Evolutionary conservation across 2,888 invertebrate genomes (phyloP), one percentile per base, ranked within the genome.

Genomic region (Acleris emargana): DNA sequence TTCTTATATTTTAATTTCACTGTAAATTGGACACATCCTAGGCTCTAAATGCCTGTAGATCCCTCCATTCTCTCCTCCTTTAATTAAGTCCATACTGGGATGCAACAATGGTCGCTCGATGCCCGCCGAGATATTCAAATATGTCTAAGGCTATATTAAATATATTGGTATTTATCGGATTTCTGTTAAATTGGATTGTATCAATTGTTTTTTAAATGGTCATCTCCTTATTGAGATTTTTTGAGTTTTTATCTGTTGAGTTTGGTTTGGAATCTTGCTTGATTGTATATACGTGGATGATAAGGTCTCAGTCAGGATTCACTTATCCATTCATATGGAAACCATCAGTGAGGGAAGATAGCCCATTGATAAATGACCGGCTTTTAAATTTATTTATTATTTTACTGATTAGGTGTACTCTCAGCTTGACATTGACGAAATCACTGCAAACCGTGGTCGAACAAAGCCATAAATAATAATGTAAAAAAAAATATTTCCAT

Each of bases 71-170:
- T 82, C 77, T 72, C 74, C 83, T 80, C 82, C 82, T 84, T 90
- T 91, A 92, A 92, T 92, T 92, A 92, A 92, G 91, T 91, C 92
- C 92, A 91, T 91, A 90, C 90, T 87, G 82, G 91, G 91, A 82
- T 74, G 84, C 86, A 89, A 92, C 91, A 91, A 92, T 90, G 86
- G 88, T 81, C 72, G 79, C 74, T 82, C 89, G 91, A 91, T 91
- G 88, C 85, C 82, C 85, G 78, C 82, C 81, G 84, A 89, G 91
- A 92, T 92, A 92, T 92, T 92, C 91, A 91, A 92, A 91, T 91
- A 91, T 84, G 88, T 91, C 88, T 88, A 87, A 87, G 84, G 87
- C 87, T 76, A 83, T 86, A 88, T 87, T 88, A 89, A 87, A 87
- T 85, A 89, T 87, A 87, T 85, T 83, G 84, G 81, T 73, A 77